Percentiles rank a stretch among this genome's conserved stretches.
Conservation (phyloP, 2,113 vertebrate genomes). For the Oreochromis aureus region DNA sequence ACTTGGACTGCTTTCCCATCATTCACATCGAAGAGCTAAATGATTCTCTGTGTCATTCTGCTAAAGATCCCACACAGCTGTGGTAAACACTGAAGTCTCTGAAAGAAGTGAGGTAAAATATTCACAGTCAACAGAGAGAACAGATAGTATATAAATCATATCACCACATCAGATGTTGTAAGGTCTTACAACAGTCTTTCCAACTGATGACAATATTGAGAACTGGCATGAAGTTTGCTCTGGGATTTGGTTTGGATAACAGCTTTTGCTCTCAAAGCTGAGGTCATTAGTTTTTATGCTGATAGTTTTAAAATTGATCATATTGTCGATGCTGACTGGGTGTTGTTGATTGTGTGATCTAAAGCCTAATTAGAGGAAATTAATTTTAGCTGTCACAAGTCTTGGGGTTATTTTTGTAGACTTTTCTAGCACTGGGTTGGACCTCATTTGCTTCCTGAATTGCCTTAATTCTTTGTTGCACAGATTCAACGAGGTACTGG, state of each 20-base stretch:
- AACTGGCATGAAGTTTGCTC: not conserved
- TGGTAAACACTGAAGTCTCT: not conserved
- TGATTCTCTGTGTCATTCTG: not conserved
- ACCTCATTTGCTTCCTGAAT: not conserved
- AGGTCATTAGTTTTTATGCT: not conserved
- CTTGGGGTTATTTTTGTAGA: not conserved
- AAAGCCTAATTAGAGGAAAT: not conserved
- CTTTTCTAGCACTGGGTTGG: not conserved
- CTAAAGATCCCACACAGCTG: not conserved
- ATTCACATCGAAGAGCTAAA: not conserved
- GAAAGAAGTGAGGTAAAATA: not conserved
- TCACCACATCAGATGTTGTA: not conserved
- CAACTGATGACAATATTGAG: not conserved
- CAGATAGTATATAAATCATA: slow-evolving; percentile 1
- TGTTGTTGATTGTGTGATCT: not conserved
- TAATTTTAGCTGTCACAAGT: not conserved
- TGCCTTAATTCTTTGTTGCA: accelerated
- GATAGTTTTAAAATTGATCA: not conserved
- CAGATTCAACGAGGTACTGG: not conserved
- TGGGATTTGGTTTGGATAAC: not conserved
- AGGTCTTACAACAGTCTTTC: not conserved
- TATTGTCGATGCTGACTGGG: not conserved
- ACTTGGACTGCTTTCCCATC: slow-evolving; percentile 14
- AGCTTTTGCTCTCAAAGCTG: not conserved
- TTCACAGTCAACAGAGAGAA: slow-evolving; percentile 28